Evolutionary conservation across 2,113 vertebrate genomes (phyloP).

Genomic region (Chionis minor): DNA sequence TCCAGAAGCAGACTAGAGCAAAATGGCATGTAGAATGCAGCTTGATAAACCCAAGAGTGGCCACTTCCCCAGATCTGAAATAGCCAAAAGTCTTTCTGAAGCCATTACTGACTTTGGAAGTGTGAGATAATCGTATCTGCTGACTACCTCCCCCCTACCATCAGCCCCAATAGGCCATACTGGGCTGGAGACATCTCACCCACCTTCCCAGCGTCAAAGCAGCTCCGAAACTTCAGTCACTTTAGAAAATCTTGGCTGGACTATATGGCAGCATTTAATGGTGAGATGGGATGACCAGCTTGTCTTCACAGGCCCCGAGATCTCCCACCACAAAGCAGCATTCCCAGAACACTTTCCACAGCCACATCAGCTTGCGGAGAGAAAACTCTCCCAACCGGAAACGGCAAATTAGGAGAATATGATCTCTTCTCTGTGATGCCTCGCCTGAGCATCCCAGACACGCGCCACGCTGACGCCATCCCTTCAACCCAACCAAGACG

Average conservation of each 20-base stretch:
- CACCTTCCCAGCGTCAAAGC: not conserved
- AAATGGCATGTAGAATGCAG: not conserved
- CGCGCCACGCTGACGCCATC: not conserved
- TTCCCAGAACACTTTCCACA: constrained; percentile 25
- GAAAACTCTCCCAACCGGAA: constrained; percentile 20
- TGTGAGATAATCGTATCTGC: not conserved
- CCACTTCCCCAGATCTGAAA: not conserved
- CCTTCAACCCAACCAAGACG: constrained; percentile 10
- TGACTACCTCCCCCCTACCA: not conserved
- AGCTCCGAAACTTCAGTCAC: not conserved
- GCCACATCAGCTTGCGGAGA: not conserved
- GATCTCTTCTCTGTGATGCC: not conserved
- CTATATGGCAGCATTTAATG: not conserved
- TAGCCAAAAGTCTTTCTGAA: not conserved
- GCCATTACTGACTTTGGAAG: not conserved
- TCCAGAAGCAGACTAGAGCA: not conserved
- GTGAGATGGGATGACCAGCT: constrained; percentile 2
- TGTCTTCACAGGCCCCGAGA: not conserved
- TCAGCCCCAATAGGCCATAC: not conserved
- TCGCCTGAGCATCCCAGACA: constrained; percentile 54
- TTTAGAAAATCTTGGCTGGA: not conserved
- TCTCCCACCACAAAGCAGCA: constrained; percentile 41
- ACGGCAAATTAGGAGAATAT: constrained; percentile 10
- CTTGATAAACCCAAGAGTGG: not conserved
- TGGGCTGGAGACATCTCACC: not conserved